Evolutionary conservation across 2,113 vertebrate species (phyloP).

Genomic region (Candoia aspera): DNA sequence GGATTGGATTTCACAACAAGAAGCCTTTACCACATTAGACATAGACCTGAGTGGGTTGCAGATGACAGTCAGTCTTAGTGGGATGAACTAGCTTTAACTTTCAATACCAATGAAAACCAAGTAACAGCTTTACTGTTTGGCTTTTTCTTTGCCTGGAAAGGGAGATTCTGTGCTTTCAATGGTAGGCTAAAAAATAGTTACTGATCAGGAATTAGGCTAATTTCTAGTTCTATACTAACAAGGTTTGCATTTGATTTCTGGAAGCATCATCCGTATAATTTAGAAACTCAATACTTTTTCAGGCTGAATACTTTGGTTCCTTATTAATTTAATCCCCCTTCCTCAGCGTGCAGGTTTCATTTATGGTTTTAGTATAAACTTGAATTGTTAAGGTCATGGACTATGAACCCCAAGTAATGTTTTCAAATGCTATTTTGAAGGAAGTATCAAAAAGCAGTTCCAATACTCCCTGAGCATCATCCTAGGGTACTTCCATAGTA

Average conservation of each 20-base stretch:
- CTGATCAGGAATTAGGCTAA: not conserved
- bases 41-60: not conserved
- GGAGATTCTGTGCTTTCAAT: not conserved
- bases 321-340: not conserved
- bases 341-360: not conserved
- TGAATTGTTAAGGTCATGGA: not conserved
- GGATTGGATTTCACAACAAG: not conserved
- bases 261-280: not conserved
- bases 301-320: not conserved
- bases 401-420: not conserved
- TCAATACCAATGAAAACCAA: not conserved
- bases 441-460: not conserved
- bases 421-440: not conserved
- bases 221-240: not conserved
- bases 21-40: not conserved
- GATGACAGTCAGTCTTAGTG: not conserved
- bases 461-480: not conserved
- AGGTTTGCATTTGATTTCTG: not conserved
- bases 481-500: not conserved
- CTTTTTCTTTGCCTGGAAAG: not conserved
- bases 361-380: not conserved
- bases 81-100: not conserved
- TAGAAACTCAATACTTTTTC: not conserved
- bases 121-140: not conserved
- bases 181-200: not conserved